Percentiles rank a stretch among this genome's conserved stretches.
Conservation (phyloP, 2,888 invertebrate genomes). For the Phasia obesa region DNA sequence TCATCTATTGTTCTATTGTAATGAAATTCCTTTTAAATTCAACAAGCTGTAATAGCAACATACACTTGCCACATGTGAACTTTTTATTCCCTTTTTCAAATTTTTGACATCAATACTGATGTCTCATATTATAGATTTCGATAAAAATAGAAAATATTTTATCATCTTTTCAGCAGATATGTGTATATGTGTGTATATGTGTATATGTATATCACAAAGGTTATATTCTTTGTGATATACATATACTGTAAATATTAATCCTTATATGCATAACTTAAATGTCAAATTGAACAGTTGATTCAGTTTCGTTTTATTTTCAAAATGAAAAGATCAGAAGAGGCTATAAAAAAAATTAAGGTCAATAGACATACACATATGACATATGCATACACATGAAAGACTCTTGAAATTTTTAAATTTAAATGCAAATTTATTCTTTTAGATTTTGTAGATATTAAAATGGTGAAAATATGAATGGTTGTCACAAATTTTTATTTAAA, state of each 20-base stretch:
- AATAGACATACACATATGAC: no score
- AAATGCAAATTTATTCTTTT: no score
- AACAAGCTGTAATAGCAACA: conserved; percentile 30
- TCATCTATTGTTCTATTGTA: neutral
- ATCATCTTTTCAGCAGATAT: neutral
- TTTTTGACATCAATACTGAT: conserved; percentile 29
- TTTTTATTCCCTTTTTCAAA: conserved; percentile 17
- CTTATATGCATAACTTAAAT: neutral
- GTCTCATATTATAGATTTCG: conserved; percentile 26
- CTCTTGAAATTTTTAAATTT: no score
- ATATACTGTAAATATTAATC: neutral
- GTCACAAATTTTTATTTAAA: no score
- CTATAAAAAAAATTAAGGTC: no score
- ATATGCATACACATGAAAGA: no score
- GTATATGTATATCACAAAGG: neutral
- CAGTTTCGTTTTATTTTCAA: no score
- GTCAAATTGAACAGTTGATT: neutral
- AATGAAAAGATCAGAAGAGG: no score
- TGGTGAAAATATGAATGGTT: no score
- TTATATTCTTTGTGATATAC: no score
- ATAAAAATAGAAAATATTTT: conserved; percentile 33
- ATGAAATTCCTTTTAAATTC: neutral
- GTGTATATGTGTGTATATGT: neutral
- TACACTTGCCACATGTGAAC: conserved; percentile 8
- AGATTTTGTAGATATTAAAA: no score